Base-by-base conservation (phyloP, 2,113 vertebrate species). In the Garra rufa region DNA sequence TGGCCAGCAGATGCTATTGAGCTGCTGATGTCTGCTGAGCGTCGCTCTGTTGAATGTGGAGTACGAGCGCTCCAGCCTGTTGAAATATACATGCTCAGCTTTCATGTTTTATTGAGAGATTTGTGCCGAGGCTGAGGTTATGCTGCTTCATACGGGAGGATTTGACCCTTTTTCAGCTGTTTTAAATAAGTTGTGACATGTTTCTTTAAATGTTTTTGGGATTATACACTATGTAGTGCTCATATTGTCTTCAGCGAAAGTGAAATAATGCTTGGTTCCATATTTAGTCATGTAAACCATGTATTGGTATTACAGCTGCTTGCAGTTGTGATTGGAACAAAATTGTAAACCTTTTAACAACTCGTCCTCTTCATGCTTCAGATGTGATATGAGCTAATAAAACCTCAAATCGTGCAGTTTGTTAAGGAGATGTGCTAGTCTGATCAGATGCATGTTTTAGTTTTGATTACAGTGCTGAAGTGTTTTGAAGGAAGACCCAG, bases 51-150 rank as follows among this genome's bases (percentile, higher is more conserved):
- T 15, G 70, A 46, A 26, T 46, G 43, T 46, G n/a, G 3, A 46
- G 43, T 46, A 15, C 4, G 3, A 50, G 43, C 8, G 5, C 48
- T 52, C 8, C 11, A 76, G 46, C 74, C 26, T 76, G 75, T 34
- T 76, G 19, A 76, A 38, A 76, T 57, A 38, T 57, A n/a, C 75
- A 76, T 41, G 75, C 30, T 76, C 17, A 8, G 10, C 30, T 75
- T 30, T 30, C 0, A 10, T 34, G 1, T 6, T 11, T 69, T 41
- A 41, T 5, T 41, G 19, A 41, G 65, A 21, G 67, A n/a, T 4
- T 21, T 70, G 17, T 41, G 30, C 1, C 4, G 15, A 34, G 15
- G 61, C 61, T 63, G 61, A 63, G 26, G 9, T 73, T 46, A 15
- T 15, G 6, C 41, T 14, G 44, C 44, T 48, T 5, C 65, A 69